Conservation (phyloP, 2,888 invertebrate species). For the Drosophila hamatofila region DNA sequence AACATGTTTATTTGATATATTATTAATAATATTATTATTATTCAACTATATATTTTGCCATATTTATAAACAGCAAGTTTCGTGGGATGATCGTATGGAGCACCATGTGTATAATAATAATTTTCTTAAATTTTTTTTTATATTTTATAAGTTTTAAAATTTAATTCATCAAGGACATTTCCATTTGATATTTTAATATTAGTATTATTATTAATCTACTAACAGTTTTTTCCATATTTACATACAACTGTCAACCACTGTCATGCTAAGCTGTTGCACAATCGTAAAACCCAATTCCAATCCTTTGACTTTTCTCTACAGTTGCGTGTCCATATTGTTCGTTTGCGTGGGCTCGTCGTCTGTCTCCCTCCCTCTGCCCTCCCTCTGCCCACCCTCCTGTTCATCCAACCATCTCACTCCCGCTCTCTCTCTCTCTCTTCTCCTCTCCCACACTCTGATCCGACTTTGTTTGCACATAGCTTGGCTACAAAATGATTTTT, state of each 20-base stretch:
- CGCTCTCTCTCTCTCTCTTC: not conserved
- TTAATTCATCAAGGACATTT: not conserved
- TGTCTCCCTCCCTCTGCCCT: not conserved
- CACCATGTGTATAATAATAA: not conserved
- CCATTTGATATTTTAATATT: not conserved
- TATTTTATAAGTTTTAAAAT: not conserved
- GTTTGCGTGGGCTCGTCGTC: constrained; percentile 43
- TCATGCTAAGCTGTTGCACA: constrained; percentile 37
- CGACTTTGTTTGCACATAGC: constrained; percentile 50
- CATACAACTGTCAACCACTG: constrained; percentile 16
- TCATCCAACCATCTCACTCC: not conserved
- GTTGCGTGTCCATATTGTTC: constrained; percentile 62
- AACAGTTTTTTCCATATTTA: not conserved
- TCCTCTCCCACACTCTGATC: constrained; percentile 16
- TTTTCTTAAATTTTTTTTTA: no score
- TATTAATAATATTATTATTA: no score
- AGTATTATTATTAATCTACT: not conserved
- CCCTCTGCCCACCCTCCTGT: not conserved
- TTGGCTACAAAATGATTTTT: constrained; percentile 55
- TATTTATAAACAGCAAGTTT: no score
- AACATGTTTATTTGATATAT: no score
- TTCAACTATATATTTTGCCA: no score
- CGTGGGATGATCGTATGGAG: not conserved
- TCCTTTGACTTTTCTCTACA: constrained; percentile 42
- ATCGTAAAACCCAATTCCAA: constrained; percentile 34